Base-by-base conservation (phyloP, 2,113 vertebrate species). In the Cavia aperea region DNA sequence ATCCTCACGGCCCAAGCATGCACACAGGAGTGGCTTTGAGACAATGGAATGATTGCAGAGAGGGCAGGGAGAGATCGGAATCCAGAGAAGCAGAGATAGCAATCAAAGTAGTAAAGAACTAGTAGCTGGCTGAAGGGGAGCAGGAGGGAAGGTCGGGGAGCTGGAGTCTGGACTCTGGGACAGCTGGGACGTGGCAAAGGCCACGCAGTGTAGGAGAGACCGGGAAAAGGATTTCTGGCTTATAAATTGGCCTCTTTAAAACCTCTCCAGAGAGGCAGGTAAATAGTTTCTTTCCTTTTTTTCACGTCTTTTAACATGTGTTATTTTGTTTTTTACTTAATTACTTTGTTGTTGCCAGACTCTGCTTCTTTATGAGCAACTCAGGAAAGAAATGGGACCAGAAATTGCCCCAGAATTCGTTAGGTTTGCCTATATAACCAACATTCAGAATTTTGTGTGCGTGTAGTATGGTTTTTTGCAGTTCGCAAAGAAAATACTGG, bases 211-310 rank as follows among this genome's bases (percentile, higher is more conserved):
- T 56, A 65, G 79, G 43, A 62, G 58, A 84, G 68, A 26, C 66
- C 62, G 75, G 60, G 18, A 62, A 31, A 63, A 91, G 58, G 63
- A 63, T 62, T 93, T 90, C 81, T 93, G 49, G 70, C n/a, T 92
- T 65, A 58, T 58, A 83, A 81, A 79, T n/a, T 83, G 51, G 7
- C 49, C 51, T 78, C 62, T 93, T 88, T 79, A 83, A 85, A 91
- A 62, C 93, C 89, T 88, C 86, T 75, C 68, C 26, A 72, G 62
- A 91, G 70, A 94, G 51, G 12, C 29, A 91, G 95, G 43, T 23
- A 72, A 92, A 86, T 36, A 68, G 49, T 31, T 93, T 91, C n/a
- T 90, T 91, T 73, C 2, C 10, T 29, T 3, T 51, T 66, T 72
- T 18, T 7, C 1, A 14, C 49, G 86, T 85, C 39, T 84, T 77